A percentile compares a stretch with the other conserved stretches of the same genome.
phyloP scores from a whole-genome alignment of 1,140 invertebrate species.

The Helicoverpa zea region DNA sequence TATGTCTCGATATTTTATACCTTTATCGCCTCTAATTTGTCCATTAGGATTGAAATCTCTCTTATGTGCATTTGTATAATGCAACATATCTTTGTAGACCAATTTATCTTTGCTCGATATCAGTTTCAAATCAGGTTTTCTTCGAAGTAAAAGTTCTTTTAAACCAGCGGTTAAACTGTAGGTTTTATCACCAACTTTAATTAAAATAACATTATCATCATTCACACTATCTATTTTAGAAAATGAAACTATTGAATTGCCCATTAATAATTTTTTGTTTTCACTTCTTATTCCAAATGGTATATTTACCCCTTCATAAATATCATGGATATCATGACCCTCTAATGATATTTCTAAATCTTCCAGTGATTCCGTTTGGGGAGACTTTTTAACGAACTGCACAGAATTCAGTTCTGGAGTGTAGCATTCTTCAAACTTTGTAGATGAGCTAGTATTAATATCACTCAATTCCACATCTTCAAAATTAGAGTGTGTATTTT shows the following conservation, averaged over 20 bases:
- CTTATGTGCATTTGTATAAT: conserved; percentile 47
- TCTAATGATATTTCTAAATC: conserved; percentile 8
- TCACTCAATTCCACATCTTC: neutral
- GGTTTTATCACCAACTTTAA: conserved; percentile 30
- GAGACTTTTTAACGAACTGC: neutral
- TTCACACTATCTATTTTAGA: conserved; percentile 34
- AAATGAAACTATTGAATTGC: conserved; percentile 39
- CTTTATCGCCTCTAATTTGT: conserved; percentile 50
- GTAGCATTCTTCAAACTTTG: neutral
- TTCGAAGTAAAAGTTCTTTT: conserved; percentile 45
- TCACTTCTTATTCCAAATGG: conserved; percentile 40
- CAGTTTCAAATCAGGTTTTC: too few species aligned
- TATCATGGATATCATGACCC: neutral
- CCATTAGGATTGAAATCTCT: conserved; percentile 48
- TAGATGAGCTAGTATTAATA: conserved; percentile 9
- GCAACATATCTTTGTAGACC: conserved; percentile 33
- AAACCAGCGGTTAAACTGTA: conserved; percentile 45
- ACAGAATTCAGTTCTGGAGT: neutral
- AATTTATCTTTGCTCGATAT: too few species aligned
- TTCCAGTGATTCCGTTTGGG: neutral
- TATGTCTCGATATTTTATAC: conserved; percentile 45
- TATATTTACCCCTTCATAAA: conserved; percentile 24
- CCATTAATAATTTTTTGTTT: conserved; percentile 40
- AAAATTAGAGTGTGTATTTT: conserved; percentile 24
- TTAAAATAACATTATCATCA: conserved; percentile 10